Evolutionary conservation across 1,140 invertebrate species (phyloP).

Genomic region (Drosophila novamexicana): DNA sequence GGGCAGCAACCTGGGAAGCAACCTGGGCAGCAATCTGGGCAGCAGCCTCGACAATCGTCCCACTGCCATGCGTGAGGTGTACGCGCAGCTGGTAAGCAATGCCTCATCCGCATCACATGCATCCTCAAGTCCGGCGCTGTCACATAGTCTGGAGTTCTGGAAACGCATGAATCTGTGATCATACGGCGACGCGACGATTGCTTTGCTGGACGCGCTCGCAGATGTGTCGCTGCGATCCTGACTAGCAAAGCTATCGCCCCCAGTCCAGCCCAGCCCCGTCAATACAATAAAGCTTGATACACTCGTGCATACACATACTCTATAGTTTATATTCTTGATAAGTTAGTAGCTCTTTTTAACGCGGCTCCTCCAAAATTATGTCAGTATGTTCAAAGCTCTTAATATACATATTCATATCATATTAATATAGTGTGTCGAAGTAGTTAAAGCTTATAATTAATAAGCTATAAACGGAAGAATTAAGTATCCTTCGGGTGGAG

Average conservation of each 20-base stretch:
- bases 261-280: neutral
- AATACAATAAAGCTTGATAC: neutral
- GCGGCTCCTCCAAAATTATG: neutral
- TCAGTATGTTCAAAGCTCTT: neutral
- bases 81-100: constrained; percentile 13
- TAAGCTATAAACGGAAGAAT: no score
- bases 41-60: constrained; percentile 1
- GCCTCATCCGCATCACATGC: neutral
- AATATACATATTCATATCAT: neutral
- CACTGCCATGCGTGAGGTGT: constrained; percentile 5
- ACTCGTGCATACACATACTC: neutral
- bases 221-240: neutral
- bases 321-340: neutral
- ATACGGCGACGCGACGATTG: neutral
- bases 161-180: constrained; percentile 56
- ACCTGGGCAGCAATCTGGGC: constrained; percentile 11
- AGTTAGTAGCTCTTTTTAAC: neutral
- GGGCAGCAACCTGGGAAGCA: constrained; percentile 17
- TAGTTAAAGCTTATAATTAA: no score
- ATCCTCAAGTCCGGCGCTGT: constrained; percentile 25
- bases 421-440: neutral
- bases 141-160: constrained; percentile 60
- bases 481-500: no score
- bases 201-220: constrained; percentile 1
- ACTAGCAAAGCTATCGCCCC: constrained; percentile 4